Conservation (phyloP, 2,113 vertebrate species). For the Sebastes fasciatus region DNA sequence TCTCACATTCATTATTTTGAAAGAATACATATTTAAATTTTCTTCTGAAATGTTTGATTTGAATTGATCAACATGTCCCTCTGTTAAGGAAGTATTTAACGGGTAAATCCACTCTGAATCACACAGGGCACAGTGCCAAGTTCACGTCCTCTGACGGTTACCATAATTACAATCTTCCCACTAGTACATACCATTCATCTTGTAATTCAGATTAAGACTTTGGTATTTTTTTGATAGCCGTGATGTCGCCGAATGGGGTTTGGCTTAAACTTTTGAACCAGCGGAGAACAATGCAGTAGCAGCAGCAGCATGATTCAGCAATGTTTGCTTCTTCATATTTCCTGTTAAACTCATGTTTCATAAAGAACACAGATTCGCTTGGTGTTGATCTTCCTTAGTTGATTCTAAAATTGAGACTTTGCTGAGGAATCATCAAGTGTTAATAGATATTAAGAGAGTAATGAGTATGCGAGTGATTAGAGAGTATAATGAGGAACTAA, state of each 20-base stretch:
- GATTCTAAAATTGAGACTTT: slow-evolving; percentile 22
- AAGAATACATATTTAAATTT: neutral
- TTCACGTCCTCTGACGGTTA: neutral
- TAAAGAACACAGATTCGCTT: neutral
- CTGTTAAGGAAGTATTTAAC: neutral
- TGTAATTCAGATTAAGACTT: neutral
- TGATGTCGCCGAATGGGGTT: neutral
- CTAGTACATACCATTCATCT: slow-evolving; percentile 19
- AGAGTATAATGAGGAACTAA: slow-evolving; percentile 30
- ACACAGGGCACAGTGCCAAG: neutral
- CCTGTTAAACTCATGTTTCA: slow-evolving; percentile 1
- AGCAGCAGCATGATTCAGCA: neutral
- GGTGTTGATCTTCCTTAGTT: neutral
- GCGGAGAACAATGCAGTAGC: neutral
- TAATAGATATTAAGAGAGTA: slow-evolving; percentile 29
- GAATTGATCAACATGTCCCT: neutral
- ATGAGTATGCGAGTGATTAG: slow-evolving; percentile 44
- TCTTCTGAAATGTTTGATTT: neutral
- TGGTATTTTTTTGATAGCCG: neutral
- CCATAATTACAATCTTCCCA: slow-evolving; percentile 31
- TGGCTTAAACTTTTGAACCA: slow-evolving; percentile 27
- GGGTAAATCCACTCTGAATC: neutral
- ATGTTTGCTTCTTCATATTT: neutral
- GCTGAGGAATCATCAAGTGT: slow-evolving; percentile 36
- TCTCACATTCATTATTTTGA: neutral